These are phyloP conservation scores for Illadopsis cleaveri DNA, from an alignment of 2,113 vertebrate genomes.

Conservation along the genomic window DNA sequence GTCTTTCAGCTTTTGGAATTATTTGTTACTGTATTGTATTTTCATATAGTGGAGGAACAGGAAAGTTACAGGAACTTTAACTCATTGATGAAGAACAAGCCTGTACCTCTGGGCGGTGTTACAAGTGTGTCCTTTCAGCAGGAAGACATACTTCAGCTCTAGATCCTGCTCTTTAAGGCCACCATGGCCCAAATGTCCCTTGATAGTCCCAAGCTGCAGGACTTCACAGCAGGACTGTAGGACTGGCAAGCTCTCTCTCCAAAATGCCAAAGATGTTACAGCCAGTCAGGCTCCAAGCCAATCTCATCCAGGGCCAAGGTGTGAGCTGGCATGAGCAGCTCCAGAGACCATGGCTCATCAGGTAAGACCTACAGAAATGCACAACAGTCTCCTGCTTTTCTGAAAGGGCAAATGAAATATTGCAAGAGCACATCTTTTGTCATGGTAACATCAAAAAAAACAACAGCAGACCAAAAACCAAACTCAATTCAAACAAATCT, in stretches of 20 bases:
- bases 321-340: neutral
- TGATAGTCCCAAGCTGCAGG: neutral
- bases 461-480: fast-evolving
- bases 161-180: neutral
- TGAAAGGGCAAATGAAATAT: neutral
- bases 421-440: neutral
- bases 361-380: neutral
- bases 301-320: neutral
- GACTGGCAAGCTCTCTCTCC: neutral
- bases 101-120: neutral
- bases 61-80: neutral
- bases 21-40: neutral
- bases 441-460: neutral
- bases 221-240: neutral
- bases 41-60: neutral
- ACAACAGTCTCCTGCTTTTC: neutral
- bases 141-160: neutral
- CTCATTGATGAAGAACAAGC: neutral
- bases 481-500: neutral
- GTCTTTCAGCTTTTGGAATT: neutral
- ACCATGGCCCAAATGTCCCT: fast-evolving
- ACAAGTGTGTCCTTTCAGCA: neutral
- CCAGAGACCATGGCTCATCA: neutral
- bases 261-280: neutral
- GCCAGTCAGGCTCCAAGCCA: neutral